These are phyloP conservation scores for Eulithis testata DNA, from an alignment of 2,888 invertebrate species.

Conservation along the genomic window DNA sequence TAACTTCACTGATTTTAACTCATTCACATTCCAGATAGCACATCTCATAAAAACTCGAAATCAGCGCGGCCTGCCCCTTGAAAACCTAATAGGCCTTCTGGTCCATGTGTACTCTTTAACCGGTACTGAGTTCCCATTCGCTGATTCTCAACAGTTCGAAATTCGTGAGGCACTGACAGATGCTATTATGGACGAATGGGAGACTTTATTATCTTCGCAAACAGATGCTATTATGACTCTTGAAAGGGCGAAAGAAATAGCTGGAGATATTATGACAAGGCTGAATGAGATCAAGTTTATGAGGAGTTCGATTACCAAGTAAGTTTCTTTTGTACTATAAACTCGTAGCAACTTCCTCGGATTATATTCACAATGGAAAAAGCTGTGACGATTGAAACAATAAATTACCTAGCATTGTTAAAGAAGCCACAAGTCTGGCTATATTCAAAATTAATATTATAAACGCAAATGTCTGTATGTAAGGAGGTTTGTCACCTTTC, in stretches of 20 bases:
- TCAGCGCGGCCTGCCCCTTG: slow-evolving; percentile 80
- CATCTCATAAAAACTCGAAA: slow-evolving; percentile 83
- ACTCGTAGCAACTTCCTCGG: no score
- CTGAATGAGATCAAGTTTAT: slow-evolving; percentile 71
- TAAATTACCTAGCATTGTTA: no score
- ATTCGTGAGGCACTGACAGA: slow-evolving; percentile 11
- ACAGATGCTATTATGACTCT: slow-evolving; percentile 49
- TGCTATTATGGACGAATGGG: slow-evolving; percentile 69
- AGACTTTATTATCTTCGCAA: slow-evolving; percentile 47
- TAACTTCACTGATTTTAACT: not conserved
- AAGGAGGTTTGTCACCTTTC: no score
- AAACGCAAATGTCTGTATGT: no score
- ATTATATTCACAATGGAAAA: no score
- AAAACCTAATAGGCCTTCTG: slow-evolving; percentile 84
- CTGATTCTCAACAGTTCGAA: slow-evolving; percentile 44
- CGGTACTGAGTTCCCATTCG: slow-evolving; percentile 83
- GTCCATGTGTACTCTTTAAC: slow-evolving; percentile 86
- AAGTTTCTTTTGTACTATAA: slow-evolving; percentile 40
- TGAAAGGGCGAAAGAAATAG: slow-evolving; percentile 61
- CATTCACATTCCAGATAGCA: slow-evolving; percentile 77
- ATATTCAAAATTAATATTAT: no score
- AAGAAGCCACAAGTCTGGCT: no score
- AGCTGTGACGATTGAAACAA: no score
- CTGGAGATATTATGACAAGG: slow-evolving; percentile 59
- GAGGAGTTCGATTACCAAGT: slow-evolving; percentile 70